These are phyloP conservation scores for Drymodes brunneopygia DNA, from an alignment of 2,113 vertebrate genomes.

Conservation along the genomic window DNA sequence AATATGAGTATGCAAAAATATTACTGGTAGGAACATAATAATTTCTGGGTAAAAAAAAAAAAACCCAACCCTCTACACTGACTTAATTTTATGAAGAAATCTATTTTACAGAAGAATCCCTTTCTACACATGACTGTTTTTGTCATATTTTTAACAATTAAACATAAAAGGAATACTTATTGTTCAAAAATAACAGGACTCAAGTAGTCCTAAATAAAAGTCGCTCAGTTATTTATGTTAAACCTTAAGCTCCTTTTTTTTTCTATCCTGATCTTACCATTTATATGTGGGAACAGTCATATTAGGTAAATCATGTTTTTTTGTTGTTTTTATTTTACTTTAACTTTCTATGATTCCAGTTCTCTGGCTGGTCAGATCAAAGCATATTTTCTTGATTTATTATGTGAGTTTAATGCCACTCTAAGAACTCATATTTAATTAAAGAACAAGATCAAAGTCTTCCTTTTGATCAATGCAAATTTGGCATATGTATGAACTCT, in stretches of 20 bases:
- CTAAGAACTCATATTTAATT: neutral
- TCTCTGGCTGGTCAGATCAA: neutral
- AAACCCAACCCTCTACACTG: rapidly evolving
- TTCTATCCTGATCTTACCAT: neutral
- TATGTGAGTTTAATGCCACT: neutral
- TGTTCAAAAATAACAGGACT: neutral
- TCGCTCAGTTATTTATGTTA: neutral
- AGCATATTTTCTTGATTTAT: neutral
- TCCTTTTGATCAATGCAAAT: neutral
- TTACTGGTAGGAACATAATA: neutral
- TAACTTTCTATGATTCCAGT: neutral
- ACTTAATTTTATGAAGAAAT: neutral
- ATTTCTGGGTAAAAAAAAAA: neutral
- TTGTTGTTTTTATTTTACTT: neutral
- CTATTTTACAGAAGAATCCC: neutral
- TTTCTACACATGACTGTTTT: neutral
- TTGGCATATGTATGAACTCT: neutral
- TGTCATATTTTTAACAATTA: neutral
- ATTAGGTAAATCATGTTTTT: neutral
- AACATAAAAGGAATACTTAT: neutral
- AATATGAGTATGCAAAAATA: neutral
- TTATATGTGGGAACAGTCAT: neutral
- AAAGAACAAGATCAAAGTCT: neutral
- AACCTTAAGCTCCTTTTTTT: neutral
- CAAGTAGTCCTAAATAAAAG: neutral